A percentile compares a stretch with the other conserved stretches of the same genome.
Evolutionary conservation across 1,140 invertebrate species (phyloP).

Genomic region (Mamestra configurata): DNA sequence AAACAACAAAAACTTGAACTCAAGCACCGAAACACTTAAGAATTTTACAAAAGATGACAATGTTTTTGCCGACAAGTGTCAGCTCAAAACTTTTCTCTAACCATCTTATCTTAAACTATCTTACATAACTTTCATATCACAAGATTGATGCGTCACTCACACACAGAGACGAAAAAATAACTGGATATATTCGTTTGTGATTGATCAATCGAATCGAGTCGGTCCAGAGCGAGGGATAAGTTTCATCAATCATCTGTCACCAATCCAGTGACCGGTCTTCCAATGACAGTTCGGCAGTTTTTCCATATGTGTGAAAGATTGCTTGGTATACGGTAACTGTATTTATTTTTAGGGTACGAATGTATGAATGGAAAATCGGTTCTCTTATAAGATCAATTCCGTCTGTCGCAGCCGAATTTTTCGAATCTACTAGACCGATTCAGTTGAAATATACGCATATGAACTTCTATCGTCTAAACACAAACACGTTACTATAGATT

Average conservation of each 20-base stretch:
- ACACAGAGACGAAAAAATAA: slow-evolving; percentile 32
- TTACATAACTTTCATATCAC: slow-evolving; percentile 26
- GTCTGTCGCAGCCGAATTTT: too few relatives aligned
- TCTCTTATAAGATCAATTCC: too few relatives aligned
- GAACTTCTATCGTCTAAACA: too few relatives aligned
- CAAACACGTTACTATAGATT: too few relatives aligned
- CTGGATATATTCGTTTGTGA: slow-evolving; percentile 51
- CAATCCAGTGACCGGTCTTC: slow-evolving; percentile 42
- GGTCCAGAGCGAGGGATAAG: slow-evolving; percentile 36
- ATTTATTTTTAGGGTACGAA: background rate
- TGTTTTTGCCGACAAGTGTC: slow-evolving; percentile 20
- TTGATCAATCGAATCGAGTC: slow-evolving; percentile 57
- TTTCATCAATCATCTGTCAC: slow-evolving; percentile 59
- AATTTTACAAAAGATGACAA: background rate
- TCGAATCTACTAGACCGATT: too few relatives aligned
- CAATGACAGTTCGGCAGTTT: slow-evolving; percentile 50
- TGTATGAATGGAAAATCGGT: too few relatives aligned
- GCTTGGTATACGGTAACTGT: background rate
- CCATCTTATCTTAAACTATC: too few relatives aligned
- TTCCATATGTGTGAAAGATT: slow-evolving; percentile 46
- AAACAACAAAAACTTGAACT: background rate
- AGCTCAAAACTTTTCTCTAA: slow-evolving; percentile 5
- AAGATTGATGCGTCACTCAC: slow-evolving; percentile 38
- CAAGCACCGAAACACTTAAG: background rate
- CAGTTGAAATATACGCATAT: too few relatives aligned